These are phyloP conservation scores for Cherax destructor DNA, from an alignment of 1,140 invertebrate species.

Conservation along the genomic window DNA sequence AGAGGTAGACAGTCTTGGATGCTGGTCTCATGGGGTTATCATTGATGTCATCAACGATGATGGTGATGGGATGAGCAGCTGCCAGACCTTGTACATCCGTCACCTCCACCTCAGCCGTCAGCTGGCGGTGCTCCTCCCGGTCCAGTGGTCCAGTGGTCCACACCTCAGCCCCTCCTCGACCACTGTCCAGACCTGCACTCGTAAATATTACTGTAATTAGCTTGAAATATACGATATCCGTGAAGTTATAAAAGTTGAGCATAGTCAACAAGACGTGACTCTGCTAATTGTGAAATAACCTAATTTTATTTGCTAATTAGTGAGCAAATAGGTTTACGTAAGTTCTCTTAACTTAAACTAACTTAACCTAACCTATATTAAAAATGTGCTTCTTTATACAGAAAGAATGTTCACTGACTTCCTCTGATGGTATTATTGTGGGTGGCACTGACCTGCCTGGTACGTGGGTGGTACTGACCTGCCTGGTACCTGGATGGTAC, in stretches of 20 bases:
- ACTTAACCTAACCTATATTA: too few species aligned
- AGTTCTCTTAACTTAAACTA: too few species aligned
- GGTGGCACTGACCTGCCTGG: neutral
- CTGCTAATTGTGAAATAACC: too few species aligned
- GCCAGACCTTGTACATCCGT: slow-evolving; percentile 54
- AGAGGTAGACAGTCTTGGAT: slow-evolving; percentile 77
- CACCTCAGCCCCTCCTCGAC: slow-evolving; percentile 60
- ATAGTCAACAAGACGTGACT: too few species aligned
- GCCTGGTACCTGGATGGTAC: too few species aligned
- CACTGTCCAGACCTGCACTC: slow-evolving; percentile 55
- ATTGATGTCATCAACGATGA: slow-evolving; percentile 96
- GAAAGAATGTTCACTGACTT: too few species aligned
- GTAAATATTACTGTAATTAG: neutral
- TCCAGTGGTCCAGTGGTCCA: slow-evolving; percentile 45
- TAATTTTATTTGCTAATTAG: too few species aligned
- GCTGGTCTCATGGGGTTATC: slow-evolving; percentile 83
- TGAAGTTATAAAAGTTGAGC: too few species aligned
- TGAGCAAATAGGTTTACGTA: too few species aligned
- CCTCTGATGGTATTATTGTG: too few species aligned
- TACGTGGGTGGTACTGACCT: too few species aligned
- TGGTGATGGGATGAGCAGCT: slow-evolving; percentile 81
- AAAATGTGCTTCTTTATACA: too few species aligned
- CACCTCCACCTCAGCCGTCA: slow-evolving; percentile 49
- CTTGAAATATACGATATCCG: neutral
- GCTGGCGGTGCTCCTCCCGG: slow-evolving; percentile 46